Evolutionary conservation across 2,797 vertebrate genomes (phyloP), one percentile per base, ranked within the genome.

Genomic region (Hoplostethus atlanticus): DNA sequence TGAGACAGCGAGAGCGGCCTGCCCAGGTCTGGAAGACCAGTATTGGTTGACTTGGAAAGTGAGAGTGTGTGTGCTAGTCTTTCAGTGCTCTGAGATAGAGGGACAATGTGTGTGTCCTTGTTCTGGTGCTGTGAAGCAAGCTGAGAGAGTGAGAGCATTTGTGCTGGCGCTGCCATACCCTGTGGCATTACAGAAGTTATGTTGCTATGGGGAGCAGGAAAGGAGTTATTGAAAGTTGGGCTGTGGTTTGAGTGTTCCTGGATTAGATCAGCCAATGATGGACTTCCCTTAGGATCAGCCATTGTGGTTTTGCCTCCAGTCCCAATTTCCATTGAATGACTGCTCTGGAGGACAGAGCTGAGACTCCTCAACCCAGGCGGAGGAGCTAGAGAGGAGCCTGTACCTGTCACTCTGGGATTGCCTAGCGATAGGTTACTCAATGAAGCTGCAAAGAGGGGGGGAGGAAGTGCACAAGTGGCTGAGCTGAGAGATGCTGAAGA

Each of bases 201-300:
- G 80, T 83, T 59, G 46, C 81, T 90, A 80, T 89, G 91, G 55
- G 92, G 78, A 73, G 85, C 75, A 68, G 91, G 85, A 57, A 93
- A 85, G 62, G 91, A 75, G 13, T 79, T 89, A 73, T 80, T 86
- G 0, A 87, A 68, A 52, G 66, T 88, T 56, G 92, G 83, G 77
- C 81, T 93, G 62, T 74, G 92, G 84, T 91, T 94, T 73, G 95
- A 94, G 79, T 96, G 95, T 71, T 97, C 94, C 84, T 95, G 95
- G 78, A 97, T 95, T 73, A 98, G 94, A 83, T 97, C 96, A 56
- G 96, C 95, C 83, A 99, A 69, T 5, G 97, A 98, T 1, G 91
- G 93, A 83, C 87, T 93, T 89, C 91, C 95, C 87, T 80, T 90
- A 10, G 92, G 89, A 68, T 90, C 86, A 48, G 70, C 56, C 3